Evolutionary conservation across 2,113 vertebrate genomes (phyloP), one percentile per base, ranked within the genome.

Genomic region (Taurulus bubalis): DNA sequence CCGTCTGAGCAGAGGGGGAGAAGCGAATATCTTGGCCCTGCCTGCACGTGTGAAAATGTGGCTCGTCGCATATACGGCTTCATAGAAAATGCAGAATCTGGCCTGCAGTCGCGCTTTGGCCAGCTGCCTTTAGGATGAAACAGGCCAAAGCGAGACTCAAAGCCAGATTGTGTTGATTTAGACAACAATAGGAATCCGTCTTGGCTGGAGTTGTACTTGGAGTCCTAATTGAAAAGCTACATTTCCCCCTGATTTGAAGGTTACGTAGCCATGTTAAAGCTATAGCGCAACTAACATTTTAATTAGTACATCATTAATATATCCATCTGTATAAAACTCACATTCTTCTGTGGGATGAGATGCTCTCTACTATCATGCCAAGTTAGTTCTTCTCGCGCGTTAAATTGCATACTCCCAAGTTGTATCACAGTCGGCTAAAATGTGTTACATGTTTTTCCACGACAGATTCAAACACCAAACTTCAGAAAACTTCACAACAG

Each of bases 1-100:
- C 71, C 75, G 64, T 82, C 86, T 88, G n/a, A 84, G 51, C 38
- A 49, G 30, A 65, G 72, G 45, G 64, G 40, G 47, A 32, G 63
- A 71, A 45, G 53, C 38, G 16, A 62, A 55, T 75, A 77, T 79
- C 38, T 63, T 58, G 53, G 73, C 56, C 18, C 34, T 63, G 38
- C 40, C 69, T 65, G 53, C 47, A 65, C 3, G 47, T 42, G 65
- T 75, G 26, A 70, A 87, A 89, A 75, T 71, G 20, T 49, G 38
- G 14, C 51, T 81, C 34, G 22, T 16, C 15, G 62, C 51, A 59
- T 81, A 71, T 59, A 77, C 40, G 2, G 66, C 60, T 79, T 62
- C 69, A 77, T 53, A 63, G 72, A 74, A 82, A 76, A 82, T 42
- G 49, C 56, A 67, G 51, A 74, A 73, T 51, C 56, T 79, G 62